Percentiles rank a stretch among this genome's conserved stretches.
These are phyloP conservation scores for Diadema setosum DNA, from an alignment of 35 echinoderm and acorn worm genomes.

Conservation along the genomic window DNA sequence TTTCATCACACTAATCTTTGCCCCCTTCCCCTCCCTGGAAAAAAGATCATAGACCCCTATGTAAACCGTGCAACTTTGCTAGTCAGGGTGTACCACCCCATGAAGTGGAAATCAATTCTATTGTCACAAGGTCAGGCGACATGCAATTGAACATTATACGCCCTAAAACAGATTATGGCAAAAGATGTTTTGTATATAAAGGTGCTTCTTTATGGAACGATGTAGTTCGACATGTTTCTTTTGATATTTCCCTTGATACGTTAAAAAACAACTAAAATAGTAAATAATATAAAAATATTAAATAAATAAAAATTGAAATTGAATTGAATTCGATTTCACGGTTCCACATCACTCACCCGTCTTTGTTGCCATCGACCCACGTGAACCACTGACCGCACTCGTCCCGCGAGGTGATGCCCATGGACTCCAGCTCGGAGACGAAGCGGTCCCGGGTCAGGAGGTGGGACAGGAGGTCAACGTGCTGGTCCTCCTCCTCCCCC, in stretches of 20 bases:
- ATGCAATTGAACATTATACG: too few species aligned
- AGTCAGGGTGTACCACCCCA: too few species aligned
- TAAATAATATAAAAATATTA: background rate
- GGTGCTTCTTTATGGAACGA: too few species aligned
- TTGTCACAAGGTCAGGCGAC: too few species aligned
- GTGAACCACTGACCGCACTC: constrained; percentile 89
- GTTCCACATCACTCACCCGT: constrained; percentile 43
- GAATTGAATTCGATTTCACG: background rate
- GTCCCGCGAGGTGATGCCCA: constrained; percentile 89
- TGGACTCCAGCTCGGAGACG: constrained; percentile 59
- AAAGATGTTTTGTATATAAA: too few species aligned
- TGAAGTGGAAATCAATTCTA: too few species aligned
- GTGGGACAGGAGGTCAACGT: constrained; percentile 48
- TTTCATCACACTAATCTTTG: too few species aligned
- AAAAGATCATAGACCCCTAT: too few species aligned
- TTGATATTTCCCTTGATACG: background rate
- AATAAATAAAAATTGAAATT: background rate
- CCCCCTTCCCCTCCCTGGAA: too few species aligned
- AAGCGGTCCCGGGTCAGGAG: constrained; percentile 76
- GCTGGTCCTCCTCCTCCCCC: background rate
- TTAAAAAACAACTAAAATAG: background rate
- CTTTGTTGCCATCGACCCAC: constrained; percentile 78
- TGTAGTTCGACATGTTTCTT: too few species aligned
- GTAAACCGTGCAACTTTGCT: too few species aligned
- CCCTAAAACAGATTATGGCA: too few species aligned